These are phyloP conservation scores for Hermetia illucens DNA, from an alignment of 1,140 invertebrate genomes.

Conservation along the genomic window DNA sequence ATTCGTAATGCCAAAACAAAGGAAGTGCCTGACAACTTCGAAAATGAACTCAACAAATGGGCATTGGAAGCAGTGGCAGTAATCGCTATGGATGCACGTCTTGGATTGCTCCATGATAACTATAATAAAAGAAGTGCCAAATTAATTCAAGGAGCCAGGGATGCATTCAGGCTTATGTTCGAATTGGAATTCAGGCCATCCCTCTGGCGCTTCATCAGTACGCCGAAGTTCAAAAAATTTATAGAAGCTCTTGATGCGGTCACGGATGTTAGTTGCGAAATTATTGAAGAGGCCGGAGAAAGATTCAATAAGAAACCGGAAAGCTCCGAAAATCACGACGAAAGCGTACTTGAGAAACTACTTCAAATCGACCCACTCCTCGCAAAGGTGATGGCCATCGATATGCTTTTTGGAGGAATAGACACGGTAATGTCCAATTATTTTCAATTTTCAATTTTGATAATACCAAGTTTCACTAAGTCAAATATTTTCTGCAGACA, in stretches of 20 bases:
- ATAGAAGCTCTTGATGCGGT: constrained; percentile 28
- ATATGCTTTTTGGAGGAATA: constrained; percentile 54
- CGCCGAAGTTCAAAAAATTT: constrained; percentile 35
- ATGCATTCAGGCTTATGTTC: constrained; percentile 40
- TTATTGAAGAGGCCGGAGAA: neutral
- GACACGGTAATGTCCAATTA: constrained; percentile 43
- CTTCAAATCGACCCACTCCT: constrained; percentile 38
- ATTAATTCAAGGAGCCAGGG: constrained; percentile 37
- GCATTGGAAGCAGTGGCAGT: too few species aligned
- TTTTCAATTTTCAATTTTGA: neutral
- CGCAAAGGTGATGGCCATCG: constrained; percentile 44
- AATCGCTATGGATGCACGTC: too few species aligned
- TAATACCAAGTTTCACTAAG: neutral
- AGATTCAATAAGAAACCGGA: constrained; percentile 16
- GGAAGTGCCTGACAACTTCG: constrained; percentile 7
- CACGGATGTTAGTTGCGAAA: neutral
- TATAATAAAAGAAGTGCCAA: too few species aligned
- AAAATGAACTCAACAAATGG: constrained; percentile 8
- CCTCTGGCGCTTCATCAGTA: constrained; percentile 40
- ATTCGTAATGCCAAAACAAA: constrained; percentile 5
- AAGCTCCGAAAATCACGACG: constrained; percentile 13
- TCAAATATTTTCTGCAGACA: constrained; percentile 10
- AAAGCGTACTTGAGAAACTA: constrained; percentile 38
- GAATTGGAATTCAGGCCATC: constrained; percentile 41
- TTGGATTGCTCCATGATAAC: too few species aligned